Evolutionary conservation across 2,797 vertebrate species (phyloP), one percentile per base, ranked within the genome.

Genomic region (Eupleurogrammus muticus): DNA sequence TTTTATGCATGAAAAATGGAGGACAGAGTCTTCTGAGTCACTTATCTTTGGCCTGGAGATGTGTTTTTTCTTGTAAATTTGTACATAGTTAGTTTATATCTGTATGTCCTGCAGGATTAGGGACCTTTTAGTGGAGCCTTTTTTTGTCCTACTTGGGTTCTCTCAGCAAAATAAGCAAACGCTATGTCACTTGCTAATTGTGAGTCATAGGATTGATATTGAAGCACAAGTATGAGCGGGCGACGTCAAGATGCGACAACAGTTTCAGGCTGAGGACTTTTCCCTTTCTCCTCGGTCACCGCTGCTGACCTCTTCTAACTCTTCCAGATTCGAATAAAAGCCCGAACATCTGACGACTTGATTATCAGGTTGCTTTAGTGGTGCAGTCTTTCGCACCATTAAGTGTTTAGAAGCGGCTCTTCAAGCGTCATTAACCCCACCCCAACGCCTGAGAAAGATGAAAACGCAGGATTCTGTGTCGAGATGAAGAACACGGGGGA

Each of bases 11-110:
- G 23, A 32, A 67, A 53, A 20, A 14, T 17, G 11, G 38, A 60
- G 38, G 63, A 28, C 20, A 40, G 16, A 42, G 49, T 54, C 56
- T 57, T 69, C 55, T 46, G 49, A 81, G 67, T 60, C 17, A 47
- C 61, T 68, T 66, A 48, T 83, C 10, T 68, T 73, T 67, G 52
- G 53, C 74, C 58, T 57, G 46, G 57, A 48, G 60, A 66, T 70
- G 34, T 84, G 78, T 84, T 77, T 46, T 82, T 82, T 80, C 9
- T 87, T 87, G 79, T 84, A 86, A 52, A 87, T 88, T 16, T 88
- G 81, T 86, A 86, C 66, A 89, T 82, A 81, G 69, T 67, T 72
- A 78, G 66, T 74, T 77, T 66, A 64, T 81, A 64, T 81, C 58
- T 75, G 61, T 72, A 55, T 68, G 57, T 74, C 63, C 71, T 74